These are phyloP conservation scores for Cephus pulcher DNA, from an alignment of 2,888 invertebrate species.

Conservation along the genomic window DNA sequence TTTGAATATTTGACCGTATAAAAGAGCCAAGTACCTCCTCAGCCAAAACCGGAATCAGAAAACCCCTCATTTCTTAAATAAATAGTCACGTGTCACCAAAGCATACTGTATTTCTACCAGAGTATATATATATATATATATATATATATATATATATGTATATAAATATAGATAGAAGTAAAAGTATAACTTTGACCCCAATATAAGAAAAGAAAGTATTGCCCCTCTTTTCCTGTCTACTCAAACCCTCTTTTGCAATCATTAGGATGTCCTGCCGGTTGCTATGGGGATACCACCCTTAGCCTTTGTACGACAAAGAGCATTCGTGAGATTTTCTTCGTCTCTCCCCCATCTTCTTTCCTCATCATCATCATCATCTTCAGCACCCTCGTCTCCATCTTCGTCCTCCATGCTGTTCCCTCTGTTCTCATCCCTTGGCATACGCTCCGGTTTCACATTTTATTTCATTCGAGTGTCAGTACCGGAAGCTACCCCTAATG, in stretches of 20 bases:
- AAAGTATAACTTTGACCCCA: conserved; percentile 22
- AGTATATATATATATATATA: no score
- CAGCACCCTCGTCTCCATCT: not conserved
- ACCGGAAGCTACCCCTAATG: not conserved
- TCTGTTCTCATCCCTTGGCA: not conserved
- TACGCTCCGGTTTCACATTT: not conserved
- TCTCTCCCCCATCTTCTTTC: not conserved
- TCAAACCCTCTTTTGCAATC: conserved; percentile 18
- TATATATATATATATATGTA: no score
- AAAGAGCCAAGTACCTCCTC: no score
- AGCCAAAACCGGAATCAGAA: no score
- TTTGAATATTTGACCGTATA: no score
- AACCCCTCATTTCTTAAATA: no score
- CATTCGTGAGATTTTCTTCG: not conserved
- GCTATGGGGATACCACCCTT: conserved; percentile 34
- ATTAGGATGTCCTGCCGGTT: conserved; percentile 29
- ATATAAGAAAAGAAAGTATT: conserved; percentile 18
- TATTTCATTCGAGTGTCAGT: not conserved
- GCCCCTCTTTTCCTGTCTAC: conserved; percentile 8
- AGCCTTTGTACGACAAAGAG: not conserved
- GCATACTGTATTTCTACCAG: no score
- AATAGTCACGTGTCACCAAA: no score
- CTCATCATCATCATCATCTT: not conserved
- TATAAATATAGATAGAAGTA: not conserved
- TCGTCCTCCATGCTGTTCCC: not conserved